Conservation (phyloP, 2,888 invertebrate genomes). For the Stenodema calcarata region DNA sequence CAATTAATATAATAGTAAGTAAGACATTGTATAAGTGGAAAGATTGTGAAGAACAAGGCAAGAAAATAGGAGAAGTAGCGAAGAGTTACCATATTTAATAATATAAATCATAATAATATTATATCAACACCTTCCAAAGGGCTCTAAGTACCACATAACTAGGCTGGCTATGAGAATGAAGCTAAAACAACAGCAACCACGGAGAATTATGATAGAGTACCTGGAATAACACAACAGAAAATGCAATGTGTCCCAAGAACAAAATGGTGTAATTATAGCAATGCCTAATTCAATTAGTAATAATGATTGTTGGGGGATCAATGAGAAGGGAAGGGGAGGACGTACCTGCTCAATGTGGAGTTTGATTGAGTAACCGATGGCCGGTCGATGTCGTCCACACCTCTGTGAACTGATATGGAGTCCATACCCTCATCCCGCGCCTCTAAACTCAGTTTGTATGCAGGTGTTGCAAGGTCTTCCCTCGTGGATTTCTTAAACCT, state of each 20-base stretch:
- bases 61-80: not conserved
- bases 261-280: no score
- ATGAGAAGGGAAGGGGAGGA: not conserved
- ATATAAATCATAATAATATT: not conserved
- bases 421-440: constrained; percentile 65
- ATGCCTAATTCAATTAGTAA: no score
- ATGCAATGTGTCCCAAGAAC: not conserved
- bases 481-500: constrained; percentile 80
- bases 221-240: not conserved
- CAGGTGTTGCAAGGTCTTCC: constrained; percentile 74
- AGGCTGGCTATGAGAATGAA: not conserved
- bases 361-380: constrained; percentile 64
- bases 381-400: constrained; percentile 73
- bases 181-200: not conserved
- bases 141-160: not conserved
- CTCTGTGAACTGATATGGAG: constrained; percentile 79
- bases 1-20: no score
- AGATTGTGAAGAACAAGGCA: no score
- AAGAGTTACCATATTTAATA: not conserved
- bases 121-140: not conserved
- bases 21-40: no score
- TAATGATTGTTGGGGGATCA: no score
- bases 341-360: constrained; percentile 66
- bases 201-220: not conserved
- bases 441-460: constrained; percentile 71